Conservation (phyloP, 2,888 invertebrate genomes). For the Pterobdella sp. region DNA sequence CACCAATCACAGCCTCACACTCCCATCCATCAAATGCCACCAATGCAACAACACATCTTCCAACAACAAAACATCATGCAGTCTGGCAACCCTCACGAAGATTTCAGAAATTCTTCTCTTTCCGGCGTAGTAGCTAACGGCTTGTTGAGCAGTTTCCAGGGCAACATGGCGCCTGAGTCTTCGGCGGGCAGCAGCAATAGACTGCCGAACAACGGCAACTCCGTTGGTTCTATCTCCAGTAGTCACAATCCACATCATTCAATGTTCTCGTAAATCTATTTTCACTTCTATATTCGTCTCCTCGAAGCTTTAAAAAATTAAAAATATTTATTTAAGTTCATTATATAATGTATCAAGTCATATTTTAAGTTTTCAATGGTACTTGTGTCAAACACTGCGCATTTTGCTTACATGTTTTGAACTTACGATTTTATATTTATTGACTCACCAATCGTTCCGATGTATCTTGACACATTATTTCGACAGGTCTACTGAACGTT, state of each 20-base stretch:
- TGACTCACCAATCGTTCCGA: too few relatives aligned
- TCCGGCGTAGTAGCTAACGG: slow-evolving; percentile 10
- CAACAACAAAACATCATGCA: slow-evolving; percentile 2
- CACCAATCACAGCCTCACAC: slow-evolving; percentile 3
- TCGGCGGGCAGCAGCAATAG: not conserved
- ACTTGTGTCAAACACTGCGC: too few relatives aligned
- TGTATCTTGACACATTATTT: too few relatives aligned
- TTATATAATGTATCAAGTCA: too few relatives aligned
- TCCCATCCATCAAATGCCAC: not conserved
- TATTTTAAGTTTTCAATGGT: too few relatives aligned
- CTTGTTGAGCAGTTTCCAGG: slow-evolving; percentile 12
- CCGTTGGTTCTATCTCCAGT: not conserved
- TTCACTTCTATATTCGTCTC: not conserved
- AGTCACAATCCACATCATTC: not conserved
- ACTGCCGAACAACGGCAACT: slow-evolving; percentile 7
- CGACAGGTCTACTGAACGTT: too few relatives aligned
- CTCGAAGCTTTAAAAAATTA: too few relatives aligned
- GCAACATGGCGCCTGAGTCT: not conserved
- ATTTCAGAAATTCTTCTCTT: not conserved
- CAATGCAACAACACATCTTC: not conserved
- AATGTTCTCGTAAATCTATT: not conserved
- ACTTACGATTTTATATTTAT: too few relatives aligned
- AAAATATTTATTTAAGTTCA: too few relatives aligned
- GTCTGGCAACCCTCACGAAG: not conserved
- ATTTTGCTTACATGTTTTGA: too few relatives aligned